These are phyloP conservation scores for Poeciliopsis turneri DNA, from an alignment of 2,797 vertebrate genomes.

Conservation along the genomic window DNA sequence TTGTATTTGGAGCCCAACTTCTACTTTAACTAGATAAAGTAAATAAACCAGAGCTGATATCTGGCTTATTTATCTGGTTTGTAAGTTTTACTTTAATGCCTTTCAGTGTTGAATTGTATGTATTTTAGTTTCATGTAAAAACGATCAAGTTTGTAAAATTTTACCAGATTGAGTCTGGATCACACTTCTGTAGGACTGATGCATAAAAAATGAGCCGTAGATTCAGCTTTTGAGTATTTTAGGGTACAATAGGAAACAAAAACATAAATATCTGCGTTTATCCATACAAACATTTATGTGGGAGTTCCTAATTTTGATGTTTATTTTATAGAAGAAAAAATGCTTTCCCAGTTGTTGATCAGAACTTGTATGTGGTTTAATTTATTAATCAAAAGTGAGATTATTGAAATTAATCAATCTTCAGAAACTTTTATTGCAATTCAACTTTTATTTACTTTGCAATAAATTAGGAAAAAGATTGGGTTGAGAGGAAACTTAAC, in stretches of 20 bases:
- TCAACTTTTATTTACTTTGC: neutral
- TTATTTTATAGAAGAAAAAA: neutral
- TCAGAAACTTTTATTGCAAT: neutral
- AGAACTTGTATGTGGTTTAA: neutral
- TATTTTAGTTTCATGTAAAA: neutral
- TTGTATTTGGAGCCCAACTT: neutral
- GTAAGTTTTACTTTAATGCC: neutral
- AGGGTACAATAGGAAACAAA: neutral
- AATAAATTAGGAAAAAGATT: neutral
- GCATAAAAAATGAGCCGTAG: neutral
- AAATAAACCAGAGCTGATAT: too few species aligned
- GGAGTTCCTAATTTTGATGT: neutral
- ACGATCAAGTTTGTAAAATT: neutral
- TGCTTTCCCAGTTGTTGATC: neutral
- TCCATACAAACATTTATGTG: neutral
- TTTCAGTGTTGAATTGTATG: neutral
- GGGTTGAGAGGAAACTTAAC: neutral
- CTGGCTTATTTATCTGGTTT: neutral
- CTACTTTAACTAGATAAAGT: too few species aligned
- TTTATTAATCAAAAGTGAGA: too few species aligned
- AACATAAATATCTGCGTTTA: neutral
- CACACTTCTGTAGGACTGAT: neutral
- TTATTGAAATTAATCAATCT: neutral
- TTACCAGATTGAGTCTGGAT: neutral
- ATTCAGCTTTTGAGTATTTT: neutral